These are phyloP conservation scores for Lithobates sylvaticus DNA, from an alignment of 2,797 vertebrate species.

Conservation along the genomic window DNA sequence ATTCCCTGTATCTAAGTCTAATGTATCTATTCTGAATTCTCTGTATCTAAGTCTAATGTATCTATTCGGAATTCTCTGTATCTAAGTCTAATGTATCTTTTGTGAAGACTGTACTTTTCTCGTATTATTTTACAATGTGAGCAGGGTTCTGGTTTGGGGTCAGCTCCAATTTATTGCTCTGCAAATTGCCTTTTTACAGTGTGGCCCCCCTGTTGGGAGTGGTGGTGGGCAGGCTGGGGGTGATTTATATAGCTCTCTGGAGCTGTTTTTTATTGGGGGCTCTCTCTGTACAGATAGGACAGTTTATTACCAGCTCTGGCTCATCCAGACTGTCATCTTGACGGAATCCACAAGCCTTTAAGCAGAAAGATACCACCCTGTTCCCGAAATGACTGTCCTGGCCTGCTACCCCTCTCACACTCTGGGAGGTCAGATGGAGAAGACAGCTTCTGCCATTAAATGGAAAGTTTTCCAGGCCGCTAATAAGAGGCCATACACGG, in stretches of 20 bases:
- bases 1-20: too few relatives aligned
- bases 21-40: too few relatives aligned
- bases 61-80: too few relatives aligned
- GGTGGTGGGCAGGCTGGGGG: not conserved
- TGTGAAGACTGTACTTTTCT: not conserved
- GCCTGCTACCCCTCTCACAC: not conserved
- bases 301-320: constrained; percentile 66
- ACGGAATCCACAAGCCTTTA: constrained; percentile 75
- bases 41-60: too few relatives aligned
- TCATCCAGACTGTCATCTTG: constrained; percentile 76
- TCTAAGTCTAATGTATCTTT: too few relatives aligned
- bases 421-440: constrained; percentile 8
- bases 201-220: constrained; percentile 5
- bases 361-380: constrained; percentile 69
- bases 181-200: constrained; percentile 27
- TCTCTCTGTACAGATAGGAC: constrained; percentile 66
- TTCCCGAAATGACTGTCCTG: constrained; percentile 46
- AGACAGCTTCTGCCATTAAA: too few relatives aligned
- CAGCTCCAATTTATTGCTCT: constrained; percentile 16
- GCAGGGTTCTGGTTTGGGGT: not conserved
- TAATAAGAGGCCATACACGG: too few relatives aligned
- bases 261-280: constrained; percentile 65
- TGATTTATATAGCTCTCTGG: constrained; percentile 63
- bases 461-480: too few relatives aligned
- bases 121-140: not conserved